phyloP scores from a whole-genome alignment of 2,888 invertebrate species.

The Hydrotaea cyrtoneurina region DNA sequence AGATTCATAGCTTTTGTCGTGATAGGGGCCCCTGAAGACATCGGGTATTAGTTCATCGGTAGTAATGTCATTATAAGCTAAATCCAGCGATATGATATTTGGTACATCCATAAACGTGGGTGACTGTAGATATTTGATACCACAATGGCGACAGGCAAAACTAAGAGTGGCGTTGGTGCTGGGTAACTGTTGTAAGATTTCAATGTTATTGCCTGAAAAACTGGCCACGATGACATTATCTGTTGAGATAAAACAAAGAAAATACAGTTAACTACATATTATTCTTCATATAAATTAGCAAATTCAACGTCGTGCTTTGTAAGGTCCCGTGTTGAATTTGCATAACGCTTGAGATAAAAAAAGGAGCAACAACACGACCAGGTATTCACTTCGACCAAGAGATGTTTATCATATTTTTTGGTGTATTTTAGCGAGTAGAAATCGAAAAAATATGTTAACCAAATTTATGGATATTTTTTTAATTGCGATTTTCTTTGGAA shows the following conservation, averaged over 20 bases:
- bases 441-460: too few relatives aligned
- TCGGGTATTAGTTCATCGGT: conserved; percentile 84
- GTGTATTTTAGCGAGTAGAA: too few relatives aligned
- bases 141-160: conserved; percentile 79
- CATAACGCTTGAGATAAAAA: too few relatives aligned
- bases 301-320: too few relatives aligned
- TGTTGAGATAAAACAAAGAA: conserved; percentile 10
- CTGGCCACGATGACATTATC: conserved; percentile 75
- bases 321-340: too few relatives aligned
- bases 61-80: conserved; percentile 78
- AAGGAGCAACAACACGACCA: too few relatives aligned
- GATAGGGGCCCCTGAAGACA: conserved; percentile 86
- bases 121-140: conserved; percentile 75
- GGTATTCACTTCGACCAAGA: too few relatives aligned
- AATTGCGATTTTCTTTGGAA: too few relatives aligned
- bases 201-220: conserved; percentile 78
- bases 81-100: conserved; percentile 77
- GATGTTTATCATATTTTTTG: too few relatives aligned
- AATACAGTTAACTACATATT: background rate
- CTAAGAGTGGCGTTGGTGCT: conserved; percentile 77
- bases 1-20: conserved; percentile 82
- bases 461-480: too few relatives aligned
- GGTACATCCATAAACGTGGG: conserved; percentile 79
- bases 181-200: conserved; percentile 78
- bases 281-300: too few relatives aligned